Percentiles rank a stretch among this genome's conserved stretches.
phyloP scores from a whole-genome alignment of 2,113 vertebrate species.

The Haemorhous mexicanus region DNA sequence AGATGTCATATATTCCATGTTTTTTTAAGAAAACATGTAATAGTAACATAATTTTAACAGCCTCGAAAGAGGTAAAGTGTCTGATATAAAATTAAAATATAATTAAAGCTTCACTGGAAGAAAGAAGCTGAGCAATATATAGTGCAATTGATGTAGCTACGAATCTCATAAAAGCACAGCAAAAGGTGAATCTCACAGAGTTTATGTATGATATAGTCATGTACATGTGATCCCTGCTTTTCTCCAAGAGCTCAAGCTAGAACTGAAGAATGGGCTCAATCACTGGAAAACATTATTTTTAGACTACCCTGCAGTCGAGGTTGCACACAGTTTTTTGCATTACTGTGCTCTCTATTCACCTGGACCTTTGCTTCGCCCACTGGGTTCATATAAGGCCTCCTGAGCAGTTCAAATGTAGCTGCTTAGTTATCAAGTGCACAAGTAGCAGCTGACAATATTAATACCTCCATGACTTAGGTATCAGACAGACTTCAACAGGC shows the following conservation, averaged over 20 bases:
- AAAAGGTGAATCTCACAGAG: background rate
- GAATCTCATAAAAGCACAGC: background rate
- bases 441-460: background rate
- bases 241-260: background rate
- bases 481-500: background rate
- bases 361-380: background rate
- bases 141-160: background rate
- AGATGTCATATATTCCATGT: background rate
- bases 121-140: background rate
- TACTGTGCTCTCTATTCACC: background rate
- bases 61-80: background rate
- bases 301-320: background rate
- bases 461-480: background rate
- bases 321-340: background rate
- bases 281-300: background rate
- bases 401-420: background rate
- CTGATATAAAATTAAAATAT: background rate
- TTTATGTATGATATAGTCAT: background rate
- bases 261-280: background rate
- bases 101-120: constrained; percentile 2
- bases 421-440: background rate
- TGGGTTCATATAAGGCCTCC: background rate
- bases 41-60: constrained; percentile 15
- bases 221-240: background rate
- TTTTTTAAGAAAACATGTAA: constrained; percentile 35